phyloP scores from a whole-genome alignment of 2,113 vertebrate species.

The Pomatostomus ruficeps region DNA sequence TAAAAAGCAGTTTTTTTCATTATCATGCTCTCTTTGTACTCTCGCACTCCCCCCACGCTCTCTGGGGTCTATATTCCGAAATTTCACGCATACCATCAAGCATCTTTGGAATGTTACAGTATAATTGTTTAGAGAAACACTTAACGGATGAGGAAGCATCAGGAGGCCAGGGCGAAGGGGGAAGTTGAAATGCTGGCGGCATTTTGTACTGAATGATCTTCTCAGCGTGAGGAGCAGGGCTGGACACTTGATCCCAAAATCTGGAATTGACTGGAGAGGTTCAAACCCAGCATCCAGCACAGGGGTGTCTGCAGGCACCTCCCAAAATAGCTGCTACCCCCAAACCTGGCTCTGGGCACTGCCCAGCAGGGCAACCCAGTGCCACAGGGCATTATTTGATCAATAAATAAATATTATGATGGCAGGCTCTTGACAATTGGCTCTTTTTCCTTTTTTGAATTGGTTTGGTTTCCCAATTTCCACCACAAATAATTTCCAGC shows the following conservation, averaged over 20 bases:
- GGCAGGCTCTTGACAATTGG: not conserved
- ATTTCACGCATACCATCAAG: slow-evolving; percentile 45
- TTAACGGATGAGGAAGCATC: slow-evolving; percentile 48
- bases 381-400: not conserved
- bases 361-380: not conserved
- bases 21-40: not conserved
- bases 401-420: not conserved
- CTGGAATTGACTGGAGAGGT: not conserved
- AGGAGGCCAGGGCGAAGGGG: slow-evolving; percentile 32
- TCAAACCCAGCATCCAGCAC: not conserved
- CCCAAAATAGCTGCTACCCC: not conserved
- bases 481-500: not conserved
- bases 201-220: slow-evolving; percentile 21
- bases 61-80: not conserved
- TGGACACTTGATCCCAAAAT: not conserved
- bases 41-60: not conserved
- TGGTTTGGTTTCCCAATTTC: not conserved
- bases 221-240: not conserved
- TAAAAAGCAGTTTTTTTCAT: not conserved
- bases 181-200: slow-evolving; percentile 15
- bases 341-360: not conserved
- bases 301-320: not conserved
- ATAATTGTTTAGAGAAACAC: slow-evolving; percentile 60
- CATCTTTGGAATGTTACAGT: slow-evolving; percentile 59
- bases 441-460: not conserved